Base-by-base conservation (phyloP, 2,888 invertebrate genomes). In the Platerodrilus igneus region DNA sequence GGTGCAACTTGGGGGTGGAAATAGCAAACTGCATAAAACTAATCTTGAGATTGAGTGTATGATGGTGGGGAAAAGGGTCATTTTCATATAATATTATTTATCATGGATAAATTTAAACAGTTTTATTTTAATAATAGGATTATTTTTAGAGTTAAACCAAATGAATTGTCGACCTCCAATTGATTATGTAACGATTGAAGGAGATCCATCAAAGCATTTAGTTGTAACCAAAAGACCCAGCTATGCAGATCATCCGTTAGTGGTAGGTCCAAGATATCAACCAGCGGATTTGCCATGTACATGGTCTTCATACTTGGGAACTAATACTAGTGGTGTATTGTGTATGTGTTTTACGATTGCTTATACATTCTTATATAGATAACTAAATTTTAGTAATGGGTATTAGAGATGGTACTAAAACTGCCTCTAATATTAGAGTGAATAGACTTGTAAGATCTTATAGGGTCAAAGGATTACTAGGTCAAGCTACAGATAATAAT, bases 231-330 rank as follows among this genome's bases (percentile, higher is more conserved):
- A 82, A 3, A 71, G 75, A 4, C 73, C 78, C 0, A 86, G 81
- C 67, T 80, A 79, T 53, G 82, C 86, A 0, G 88, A 90, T 62
- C 71, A 87, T 66, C 76, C 83, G 0, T 59, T 86, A 23, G 81
- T 85, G 3, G 77, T 81, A 41, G 92, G 92, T 0, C 83, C 85
- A 0, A 71, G 86, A 42, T 90, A 88, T 63, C 75, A 81, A 56
- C 60, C 68, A 0, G 61, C 76, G 14, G 89, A 91, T 64, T 67
- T 91, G 23, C 73, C 72, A 43, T 71, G 82, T 45, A 66, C 67
- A 34, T 74, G 74, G 63, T 78, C 79, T 0, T 78, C 80, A 31
- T 59, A 69, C 49, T 64, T 88, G 30, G 81, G 81, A 0, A 58
- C 60, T 15, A 75, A 83, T 50, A 77, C 80, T 8, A 86, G 85